phyloP scores from a whole-genome alignment of 1,140 invertebrate genomes.

The Drosophila nigrodunni region DNA sequence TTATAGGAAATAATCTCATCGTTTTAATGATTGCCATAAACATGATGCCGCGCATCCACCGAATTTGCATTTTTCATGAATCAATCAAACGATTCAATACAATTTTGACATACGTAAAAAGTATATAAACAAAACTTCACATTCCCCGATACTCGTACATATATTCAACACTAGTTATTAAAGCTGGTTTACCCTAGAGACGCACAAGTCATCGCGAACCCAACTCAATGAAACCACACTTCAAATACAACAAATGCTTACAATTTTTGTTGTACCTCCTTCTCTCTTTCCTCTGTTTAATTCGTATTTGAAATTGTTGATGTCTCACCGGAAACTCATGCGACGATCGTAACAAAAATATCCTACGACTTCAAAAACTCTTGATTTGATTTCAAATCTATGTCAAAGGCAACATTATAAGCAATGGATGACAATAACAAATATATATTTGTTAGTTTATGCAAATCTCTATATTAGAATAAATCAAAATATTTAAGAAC shows the following conservation, averaged over 20 bases:
- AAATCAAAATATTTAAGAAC: background rate
- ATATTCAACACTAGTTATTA: slow-evolving; percentile 2
- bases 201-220: background rate
- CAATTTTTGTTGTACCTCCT: background rate
- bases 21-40: slow-evolving; percentile 46
- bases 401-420: background rate
- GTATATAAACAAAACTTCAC: slow-evolving; percentile 13
- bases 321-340: slow-evolving; percentile 20
- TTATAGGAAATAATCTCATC: slow-evolving; percentile 75
- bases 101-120: slow-evolving; percentile 24
- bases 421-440: no score
- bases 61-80: slow-evolving; percentile 78
- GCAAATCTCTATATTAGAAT: background rate
- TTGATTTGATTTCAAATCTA: background rate
- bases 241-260: slow-evolving; percentile 11
- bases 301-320: background rate
- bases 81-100: slow-evolving; percentile 68
- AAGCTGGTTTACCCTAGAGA: slow-evolving; percentile 36
- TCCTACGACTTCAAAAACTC: background rate
- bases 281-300: background rate
- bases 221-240: slow-evolving; percentile 45
- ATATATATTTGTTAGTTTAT: no score
- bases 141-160: slow-evolving; percentile 7
- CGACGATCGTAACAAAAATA: background rate
- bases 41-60: slow-evolving; percentile 13